Evolutionary conservation across 2,888 invertebrate species (phyloP), one percentile per base, ranked within the genome.

Genomic region (Liposcelis brunnea): DNA sequence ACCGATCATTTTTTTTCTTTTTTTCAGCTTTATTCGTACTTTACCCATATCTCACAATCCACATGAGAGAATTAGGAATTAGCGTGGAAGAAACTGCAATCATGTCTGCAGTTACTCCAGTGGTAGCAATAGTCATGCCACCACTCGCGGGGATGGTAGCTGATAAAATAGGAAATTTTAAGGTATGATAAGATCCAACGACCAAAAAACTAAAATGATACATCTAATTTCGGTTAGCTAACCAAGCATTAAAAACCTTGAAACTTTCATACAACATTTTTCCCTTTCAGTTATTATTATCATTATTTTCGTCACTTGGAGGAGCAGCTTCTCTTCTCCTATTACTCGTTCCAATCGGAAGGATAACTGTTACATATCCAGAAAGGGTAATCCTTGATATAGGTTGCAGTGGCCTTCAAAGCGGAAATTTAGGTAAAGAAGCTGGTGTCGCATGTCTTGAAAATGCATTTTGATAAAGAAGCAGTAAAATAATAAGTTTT

Each of bases 151-250:
- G 82, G 48, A 70, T 82, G 66, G 61, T 81, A 33, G 82, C 81
- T 1, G 82, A 83, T 61, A 77, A 78, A 61, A 79, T 83, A 52
- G 83, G 83, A 50, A 82, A 83, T 63, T 82, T 82, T 61, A 78
- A 76, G 69, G 81, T 81, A 58, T 15, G 2, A 12, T 2, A 35
- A 26, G 10, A 36, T 19, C 26, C 21, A 32, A 16, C 1, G 14
- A 35, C 15, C 2, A 42, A 43, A 15, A 8, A 19, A 34, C 34
- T 7, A 4, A 31, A 8, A 7, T 32, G 40, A 19, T 33, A n/a
- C 37, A 36, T 47, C 12, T 11, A 21, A 3, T n/a, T 44, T 45
- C 34, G 31, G 34, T 14, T 10, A 35, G 35, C 10, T 7, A 10
- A 35, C 15, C 11, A 8, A 7, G 4, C 7, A 43, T 35, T 12